Percentiles rank a stretch among this genome's conserved stretches.
phyloP scores from a whole-genome alignment of 2,888 invertebrate genomes.

The Amiota mariae region DNA sequence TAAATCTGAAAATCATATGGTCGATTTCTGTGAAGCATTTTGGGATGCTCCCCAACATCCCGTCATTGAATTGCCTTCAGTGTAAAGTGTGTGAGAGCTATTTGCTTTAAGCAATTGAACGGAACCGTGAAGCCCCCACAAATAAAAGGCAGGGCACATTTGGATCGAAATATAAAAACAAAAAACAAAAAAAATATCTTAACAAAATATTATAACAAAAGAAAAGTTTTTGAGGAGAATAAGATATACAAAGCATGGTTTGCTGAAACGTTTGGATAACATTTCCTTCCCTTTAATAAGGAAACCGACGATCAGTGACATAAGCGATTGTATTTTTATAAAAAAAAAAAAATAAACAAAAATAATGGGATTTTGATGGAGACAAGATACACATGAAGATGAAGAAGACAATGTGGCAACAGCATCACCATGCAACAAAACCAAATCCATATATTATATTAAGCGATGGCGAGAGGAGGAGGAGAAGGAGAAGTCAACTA shows the following conservation, averaged over 20 bases:
- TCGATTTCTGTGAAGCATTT: slow-evolving; percentile 80
- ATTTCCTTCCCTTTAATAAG: slow-evolving; percentile 39
- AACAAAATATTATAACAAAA: slow-evolving; percentile 12
- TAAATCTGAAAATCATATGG: slow-evolving; percentile 78
- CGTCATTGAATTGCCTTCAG: slow-evolving; percentile 79
- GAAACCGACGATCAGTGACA: slow-evolving; percentile 57
- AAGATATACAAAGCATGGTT: slow-evolving; percentile 23
- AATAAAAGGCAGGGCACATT: slow-evolving; percentile 45
- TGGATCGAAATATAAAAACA: slow-evolving; percentile 44
- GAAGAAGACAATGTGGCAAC: not conserved
- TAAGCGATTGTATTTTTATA: not conserved
- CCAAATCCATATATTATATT: slow-evolving; percentile 26
- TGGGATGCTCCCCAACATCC: slow-evolving; percentile 79
- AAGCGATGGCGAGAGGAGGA: not conserved
- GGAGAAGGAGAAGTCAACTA: slow-evolving; percentile 37
- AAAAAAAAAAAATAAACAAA: not conserved
- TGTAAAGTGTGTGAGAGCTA: slow-evolving; percentile 72
- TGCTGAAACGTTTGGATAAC: slow-evolving; percentile 66
- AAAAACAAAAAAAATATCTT: slow-evolving; percentile 46
- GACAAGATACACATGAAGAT: not conserved
- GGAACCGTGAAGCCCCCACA: slow-evolving; percentile 10
- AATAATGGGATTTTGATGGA: not conserved
- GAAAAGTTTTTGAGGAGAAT: slow-evolving; percentile 40
- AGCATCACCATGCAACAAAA: not conserved
- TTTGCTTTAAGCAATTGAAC: slow-evolving; percentile 25